Conservation (phyloP, 1,140 invertebrate species). For the Bombus fervidus region DNA sequence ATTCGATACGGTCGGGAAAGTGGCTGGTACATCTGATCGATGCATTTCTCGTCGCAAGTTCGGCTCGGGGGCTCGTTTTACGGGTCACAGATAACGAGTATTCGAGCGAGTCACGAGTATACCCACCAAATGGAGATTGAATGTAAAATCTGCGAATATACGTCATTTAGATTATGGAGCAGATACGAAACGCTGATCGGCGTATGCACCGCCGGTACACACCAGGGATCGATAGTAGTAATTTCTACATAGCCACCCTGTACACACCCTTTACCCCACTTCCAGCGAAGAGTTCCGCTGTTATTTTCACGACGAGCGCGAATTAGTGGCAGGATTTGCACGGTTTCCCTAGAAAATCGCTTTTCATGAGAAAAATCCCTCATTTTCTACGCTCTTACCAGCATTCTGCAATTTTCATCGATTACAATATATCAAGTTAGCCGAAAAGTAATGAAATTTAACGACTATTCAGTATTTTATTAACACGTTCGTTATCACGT, state of each 20-base stretch:
- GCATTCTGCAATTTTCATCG: too few species aligned
- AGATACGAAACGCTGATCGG: slow-evolving; percentile 48
- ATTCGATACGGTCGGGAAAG: slow-evolving; percentile 23
- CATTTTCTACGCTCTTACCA: too few species aligned
- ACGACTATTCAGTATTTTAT: too few species aligned
- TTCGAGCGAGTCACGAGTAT: slow-evolving; percentile 24
- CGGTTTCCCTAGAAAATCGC: slow-evolving; percentile 10
- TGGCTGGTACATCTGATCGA: slow-evolving; percentile 25
- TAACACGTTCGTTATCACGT: too few species aligned
- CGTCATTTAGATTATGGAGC: slow-evolving; percentile 49
- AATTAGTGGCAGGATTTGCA: background rate
- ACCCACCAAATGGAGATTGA: slow-evolving; percentile 46
- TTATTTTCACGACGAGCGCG: slow-evolving; percentile 26
- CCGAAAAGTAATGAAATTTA: too few species aligned
- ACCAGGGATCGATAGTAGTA: slow-evolving; percentile 44
- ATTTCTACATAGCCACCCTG: slow-evolving; percentile 38
- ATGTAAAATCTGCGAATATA: slow-evolving; percentile 53
- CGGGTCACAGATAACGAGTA: slow-evolving; percentile 47
- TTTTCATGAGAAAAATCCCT: background rate
- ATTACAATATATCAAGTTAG: too few species aligned
- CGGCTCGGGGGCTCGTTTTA: slow-evolving; percentile 34
- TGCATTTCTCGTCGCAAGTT: slow-evolving; percentile 29
- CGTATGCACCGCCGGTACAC: slow-evolving; percentile 21
- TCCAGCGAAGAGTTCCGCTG: slow-evolving; percentile 6
- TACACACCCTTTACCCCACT: background rate